phyloP scores from a whole-genome alignment of 2,888 invertebrate species.

The Nomada goodeniana region DNA sequence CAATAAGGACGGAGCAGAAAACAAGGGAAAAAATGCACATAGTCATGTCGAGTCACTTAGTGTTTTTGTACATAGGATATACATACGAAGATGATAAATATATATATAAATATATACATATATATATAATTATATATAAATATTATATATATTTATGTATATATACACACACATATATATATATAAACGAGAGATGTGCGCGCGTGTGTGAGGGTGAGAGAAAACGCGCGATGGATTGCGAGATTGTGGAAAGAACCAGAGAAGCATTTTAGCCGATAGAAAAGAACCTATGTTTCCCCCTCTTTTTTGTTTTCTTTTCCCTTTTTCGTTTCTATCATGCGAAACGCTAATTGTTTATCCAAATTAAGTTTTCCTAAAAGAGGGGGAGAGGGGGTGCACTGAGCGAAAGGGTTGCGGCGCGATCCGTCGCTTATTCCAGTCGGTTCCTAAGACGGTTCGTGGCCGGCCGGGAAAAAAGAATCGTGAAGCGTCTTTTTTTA shows the following conservation, averaged over 20 bases:
- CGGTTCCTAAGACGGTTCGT: constrained; percentile 78
- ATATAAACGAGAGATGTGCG: constrained; percentile 15
- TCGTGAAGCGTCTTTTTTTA: not conserved
- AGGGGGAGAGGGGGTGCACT: too few species aligned
- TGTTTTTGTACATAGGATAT: constrained; percentile 80
- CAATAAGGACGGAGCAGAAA: constrained; percentile 51
- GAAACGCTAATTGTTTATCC: constrained; percentile 55
- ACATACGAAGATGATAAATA: constrained; percentile 57
- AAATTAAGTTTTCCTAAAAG: constrained; percentile 50
- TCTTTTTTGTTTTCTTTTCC: too few species aligned
- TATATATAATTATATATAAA: constrained; percentile 51
- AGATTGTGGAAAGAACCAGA: constrained; percentile 44
- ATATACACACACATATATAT: constrained; percentile 37
- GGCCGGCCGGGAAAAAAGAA: constrained; percentile 13
- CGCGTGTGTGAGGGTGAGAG: constrained; percentile 8
- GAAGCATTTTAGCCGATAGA: constrained; percentile 29
- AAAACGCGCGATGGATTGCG: constrained; percentile 9
- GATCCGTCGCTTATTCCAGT: constrained; percentile 72
- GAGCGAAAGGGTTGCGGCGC: constrained; percentile 22
- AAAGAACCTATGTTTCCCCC: not conserved
- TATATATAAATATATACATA: constrained; percentile 58
- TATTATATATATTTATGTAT: constrained; percentile 51
- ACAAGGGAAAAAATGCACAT: constrained; percentile 78
- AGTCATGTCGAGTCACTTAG: constrained; percentile 84
- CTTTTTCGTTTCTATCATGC: constrained; percentile 42